Evolutionary conservation across 2,797 vertebrate genomes (phyloP).

Genomic region (Arrhamphus sclerolepis): DNA sequence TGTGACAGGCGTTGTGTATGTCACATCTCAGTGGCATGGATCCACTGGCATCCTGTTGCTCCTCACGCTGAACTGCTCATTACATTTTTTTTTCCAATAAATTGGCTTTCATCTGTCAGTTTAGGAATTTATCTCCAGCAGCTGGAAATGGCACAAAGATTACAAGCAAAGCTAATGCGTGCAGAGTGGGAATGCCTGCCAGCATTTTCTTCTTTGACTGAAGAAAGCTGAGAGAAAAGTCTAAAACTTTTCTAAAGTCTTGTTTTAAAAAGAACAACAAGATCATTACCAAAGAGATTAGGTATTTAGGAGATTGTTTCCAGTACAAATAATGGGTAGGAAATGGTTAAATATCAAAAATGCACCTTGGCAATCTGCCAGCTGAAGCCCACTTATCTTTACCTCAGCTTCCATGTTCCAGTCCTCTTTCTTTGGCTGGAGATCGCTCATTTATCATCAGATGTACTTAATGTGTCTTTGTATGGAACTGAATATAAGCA

Average conservation of each 20-base stretch:
- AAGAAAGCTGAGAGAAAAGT: too few relatives aligned
- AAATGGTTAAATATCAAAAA: too few relatives aligned
- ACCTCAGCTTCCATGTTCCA: not conserved
- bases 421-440: not conserved
- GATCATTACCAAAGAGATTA: not conserved
- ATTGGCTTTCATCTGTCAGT: not conserved
- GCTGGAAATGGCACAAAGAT: too few relatives aligned
- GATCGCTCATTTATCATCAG: not conserved
- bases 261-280: not conserved
- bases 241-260: not conserved
- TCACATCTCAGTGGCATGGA: not conserved
- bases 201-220: too few relatives aligned
- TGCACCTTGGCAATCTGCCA: not conserved
- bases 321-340: not conserved
- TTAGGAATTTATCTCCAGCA: too few relatives aligned
- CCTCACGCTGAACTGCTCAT: not conserved
- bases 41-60: not conserved
- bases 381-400: not conserved
- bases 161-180: too few relatives aligned
- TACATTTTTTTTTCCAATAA: not conserved
- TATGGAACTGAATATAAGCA: not conserved
- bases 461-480: accelerated
- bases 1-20: constrained; percentile 1
- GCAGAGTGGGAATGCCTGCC: too few relatives aligned
- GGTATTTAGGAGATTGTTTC: not conserved